Evolutionary conservation across 2,888 invertebrate species (phyloP).

Genomic region (Meliscaeva auricollis): DNA sequence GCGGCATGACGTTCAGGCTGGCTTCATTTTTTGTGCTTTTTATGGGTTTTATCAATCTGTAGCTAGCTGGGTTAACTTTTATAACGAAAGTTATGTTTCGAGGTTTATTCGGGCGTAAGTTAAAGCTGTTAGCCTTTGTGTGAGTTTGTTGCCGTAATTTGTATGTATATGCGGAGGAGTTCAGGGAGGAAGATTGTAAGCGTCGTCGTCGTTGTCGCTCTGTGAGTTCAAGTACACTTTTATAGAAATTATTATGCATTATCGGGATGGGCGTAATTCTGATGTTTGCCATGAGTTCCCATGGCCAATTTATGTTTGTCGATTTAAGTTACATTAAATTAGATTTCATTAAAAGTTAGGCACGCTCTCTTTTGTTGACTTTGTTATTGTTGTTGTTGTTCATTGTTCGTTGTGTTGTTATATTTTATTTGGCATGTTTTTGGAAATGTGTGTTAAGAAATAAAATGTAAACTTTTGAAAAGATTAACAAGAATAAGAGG

Average conservation of each 20-base stretch:
- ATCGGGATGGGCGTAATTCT: slow-evolving; percentile 25
- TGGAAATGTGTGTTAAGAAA: slow-evolving; percentile 1
- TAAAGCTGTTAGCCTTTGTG: slow-evolving; percentile 27
- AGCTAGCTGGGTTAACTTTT: slow-evolving; percentile 41
- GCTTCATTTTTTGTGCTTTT: slow-evolving; percentile 30
- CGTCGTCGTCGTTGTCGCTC: background rate
- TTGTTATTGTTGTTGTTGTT: slow-evolving; percentile 11
- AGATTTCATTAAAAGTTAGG: slow-evolving; percentile 36
- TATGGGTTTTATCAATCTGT: slow-evolving; percentile 47
- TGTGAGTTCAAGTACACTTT: slow-evolving; percentile 21
- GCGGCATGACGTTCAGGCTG: too few relatives aligned
- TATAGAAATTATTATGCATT: slow-evolving; percentile 31
- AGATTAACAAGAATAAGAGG: slow-evolving; percentile 1
- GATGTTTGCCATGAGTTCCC: slow-evolving; percentile 39
- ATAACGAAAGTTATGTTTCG: slow-evolving; percentile 40
- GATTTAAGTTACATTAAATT: slow-evolving; percentile 41
- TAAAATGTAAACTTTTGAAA: slow-evolving; percentile 11
- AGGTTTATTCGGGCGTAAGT: slow-evolving; percentile 28
- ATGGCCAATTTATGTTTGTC: slow-evolving; percentile 40
- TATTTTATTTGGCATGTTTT: background rate
- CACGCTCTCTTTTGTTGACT: slow-evolving; percentile 33
- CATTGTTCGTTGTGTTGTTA: background rate
- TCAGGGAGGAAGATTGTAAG: too few relatives aligned
- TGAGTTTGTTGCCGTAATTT: background rate
- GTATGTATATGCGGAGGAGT: too few relatives aligned